Evolutionary conservation across 2,797 vertebrate species (phyloP).

Genomic region (Silurus aristotelis): DNA sequence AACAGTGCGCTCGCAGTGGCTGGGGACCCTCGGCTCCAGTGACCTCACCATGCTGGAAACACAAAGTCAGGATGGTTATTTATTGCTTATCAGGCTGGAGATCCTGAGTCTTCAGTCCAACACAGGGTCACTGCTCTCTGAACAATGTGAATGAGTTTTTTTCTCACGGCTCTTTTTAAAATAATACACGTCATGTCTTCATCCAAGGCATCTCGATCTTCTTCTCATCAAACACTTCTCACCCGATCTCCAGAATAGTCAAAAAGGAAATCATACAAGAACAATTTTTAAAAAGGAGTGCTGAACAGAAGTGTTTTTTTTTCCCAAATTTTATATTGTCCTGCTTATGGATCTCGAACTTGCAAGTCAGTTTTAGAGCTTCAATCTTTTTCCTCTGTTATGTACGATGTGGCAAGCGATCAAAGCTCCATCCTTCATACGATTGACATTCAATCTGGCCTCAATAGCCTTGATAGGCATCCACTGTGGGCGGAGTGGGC

Average conservation of each 20-base stretch:
- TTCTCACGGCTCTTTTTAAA: too few species aligned
- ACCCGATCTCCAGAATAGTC: too few species aligned
- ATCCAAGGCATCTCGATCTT: too few species aligned
- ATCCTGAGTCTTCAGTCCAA: conserved; percentile 22
- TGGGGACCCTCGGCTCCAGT: conserved; percentile 51
- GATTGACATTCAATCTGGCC: conserved; percentile 47
- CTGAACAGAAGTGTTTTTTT: too few species aligned
- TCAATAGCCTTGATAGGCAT: conserved; percentile 48
- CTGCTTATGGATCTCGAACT: conserved; percentile 4
- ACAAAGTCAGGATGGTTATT: conserved; percentile 41
- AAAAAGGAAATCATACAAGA: too few species aligned
- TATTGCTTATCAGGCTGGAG: conserved; percentile 54
- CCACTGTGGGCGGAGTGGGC: conserved; percentile 46
- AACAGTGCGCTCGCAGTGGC: conserved; percentile 65
- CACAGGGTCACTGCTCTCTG: not conserved
- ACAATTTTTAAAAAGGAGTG: too few species aligned
- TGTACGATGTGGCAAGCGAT: conserved; percentile 36
- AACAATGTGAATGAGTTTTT: too few species aligned
- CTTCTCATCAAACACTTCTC: too few species aligned
- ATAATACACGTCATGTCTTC: too few species aligned
- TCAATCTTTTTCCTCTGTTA: conserved; percentile 15
- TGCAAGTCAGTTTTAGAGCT: not conserved
- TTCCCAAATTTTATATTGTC: not conserved
- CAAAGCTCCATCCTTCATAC: conserved; percentile 39
- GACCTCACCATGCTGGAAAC: conserved; percentile 55